Base-by-base conservation (phyloP, 2,113 vertebrate species). In the Chloroceryle aenea region DNA sequence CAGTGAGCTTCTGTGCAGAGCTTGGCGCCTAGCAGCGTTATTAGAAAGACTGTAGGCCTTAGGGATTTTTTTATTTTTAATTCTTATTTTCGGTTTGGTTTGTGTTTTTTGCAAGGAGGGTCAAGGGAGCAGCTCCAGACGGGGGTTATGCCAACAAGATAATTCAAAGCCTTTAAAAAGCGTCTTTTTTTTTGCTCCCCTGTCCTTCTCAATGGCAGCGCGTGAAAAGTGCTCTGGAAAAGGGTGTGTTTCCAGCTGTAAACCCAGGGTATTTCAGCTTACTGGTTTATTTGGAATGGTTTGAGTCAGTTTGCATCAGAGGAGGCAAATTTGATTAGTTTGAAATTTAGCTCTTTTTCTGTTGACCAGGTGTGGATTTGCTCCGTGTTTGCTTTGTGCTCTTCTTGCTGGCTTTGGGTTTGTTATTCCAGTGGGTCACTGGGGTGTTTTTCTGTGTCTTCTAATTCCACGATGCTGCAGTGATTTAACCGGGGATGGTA, bases 241-340 rank as follows among this genome's bases (percentile, higher is more conserved):
- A 76, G 62, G 64, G 34, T 36, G 43, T 52, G 36, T 73, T 88
- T 26, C 42, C 4, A 12, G 32, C 77, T 82, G n/a, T 14, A 52
- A 62, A 66, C 30, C 67, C 36, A 5, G 0, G 0, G 52, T 25
- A 1, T 32, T 76, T 63, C 22, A 13, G 9, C 16, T 32, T 19
- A 1, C 34, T 62, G 83, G 10, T 10, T 27, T 27, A 27, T 43
- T 64, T 47, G 56, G 58, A 55, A 14, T 3, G 0, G 0, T 38
- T 34, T 27, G 16, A 19, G 29, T 42, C 18, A 6, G 52, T 64
- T 53, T 55, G 64, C 6, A 0, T 74, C 43, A 11, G 47, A 48
- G 36, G 40, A 72, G 64, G 10, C 85, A 63, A 73, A 18, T 76
- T 69, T 73, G 77, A 32, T 45, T 14, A 2, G 26, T 53, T 38